These are phyloP conservation scores for Sparidentex hasta DNA, from an alignment of 2,797 vertebrate species.

Conservation along the genomic window DNA sequence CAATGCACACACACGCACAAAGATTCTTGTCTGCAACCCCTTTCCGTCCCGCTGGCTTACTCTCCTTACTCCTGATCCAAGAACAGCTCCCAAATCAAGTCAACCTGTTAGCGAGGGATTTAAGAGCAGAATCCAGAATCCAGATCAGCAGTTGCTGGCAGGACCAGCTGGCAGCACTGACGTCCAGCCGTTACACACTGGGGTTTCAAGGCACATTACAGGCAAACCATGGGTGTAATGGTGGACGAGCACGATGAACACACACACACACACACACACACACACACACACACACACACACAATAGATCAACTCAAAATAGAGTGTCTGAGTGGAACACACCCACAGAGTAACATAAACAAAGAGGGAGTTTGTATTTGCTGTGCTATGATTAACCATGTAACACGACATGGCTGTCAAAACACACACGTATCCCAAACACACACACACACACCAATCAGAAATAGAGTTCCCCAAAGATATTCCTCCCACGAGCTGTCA, in stretches of 20 bases:
- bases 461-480: constrained; percentile 56
- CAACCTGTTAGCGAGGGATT: constrained; percentile 55
- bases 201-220: constrained; percentile 63
- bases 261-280: constrained; percentile 8
- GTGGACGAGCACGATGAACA: constrained; percentile 13
- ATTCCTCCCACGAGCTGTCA: constrained; percentile 72
- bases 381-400: constrained; percentile 43
- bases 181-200: constrained; percentile 58
- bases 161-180: constrained; percentile 64
- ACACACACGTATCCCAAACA: constrained; percentile 27
- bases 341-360: constrained; percentile 47
- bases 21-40: constrained; percentile 48
- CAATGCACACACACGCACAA: constrained; percentile 31
- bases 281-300: constrained; percentile 8
- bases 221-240: constrained; percentile 57
- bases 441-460: constrained; percentile 40
- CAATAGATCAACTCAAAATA: constrained; percentile 54
- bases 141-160: constrained; percentile 65
- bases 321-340: constrained; percentile 29
- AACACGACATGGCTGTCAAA: constrained; percentile 47
- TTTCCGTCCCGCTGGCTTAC: constrained; percentile 50
- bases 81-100: constrained; percentile 54
- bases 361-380: constrained; percentile 50
- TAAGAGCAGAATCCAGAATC: constrained; percentile 69
- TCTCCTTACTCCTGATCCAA: constrained; percentile 65